phyloP scores from a whole-genome alignment of 2,888 invertebrate species.

The Melanchra persicariae region DNA sequence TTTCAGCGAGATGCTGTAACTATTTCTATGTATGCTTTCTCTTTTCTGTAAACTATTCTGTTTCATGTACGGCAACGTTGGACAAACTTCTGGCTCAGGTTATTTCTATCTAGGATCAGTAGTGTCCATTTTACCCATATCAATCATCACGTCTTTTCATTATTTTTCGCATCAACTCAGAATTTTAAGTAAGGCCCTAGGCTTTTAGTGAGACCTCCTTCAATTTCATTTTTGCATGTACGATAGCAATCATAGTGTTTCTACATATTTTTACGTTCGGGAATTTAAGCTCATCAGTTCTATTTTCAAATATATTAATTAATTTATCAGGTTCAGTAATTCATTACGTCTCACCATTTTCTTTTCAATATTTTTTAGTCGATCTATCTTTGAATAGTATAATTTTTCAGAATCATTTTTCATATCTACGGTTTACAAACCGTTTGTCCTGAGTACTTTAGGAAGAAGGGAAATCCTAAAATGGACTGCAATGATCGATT shows the following conservation, averaged over 20 bases:
- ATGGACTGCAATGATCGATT: not conserved
- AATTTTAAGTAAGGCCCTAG: conserved; percentile 22
- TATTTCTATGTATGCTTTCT: conserved; percentile 32
- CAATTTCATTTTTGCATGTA: conserved; percentile 47
- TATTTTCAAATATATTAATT: not conserved
- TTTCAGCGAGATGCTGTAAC: not conserved
- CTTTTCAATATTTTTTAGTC: not conserved
- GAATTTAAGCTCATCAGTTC: not conserved
- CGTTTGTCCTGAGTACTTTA: not conserved
- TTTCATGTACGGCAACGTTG: conserved; percentile 62
- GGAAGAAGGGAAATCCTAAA: conserved; percentile 1
- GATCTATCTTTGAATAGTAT: not conserved
- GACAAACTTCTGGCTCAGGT: conserved; percentile 61
- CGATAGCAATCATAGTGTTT: not conserved
- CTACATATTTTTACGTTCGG: not conserved
- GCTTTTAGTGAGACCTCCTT: conserved; percentile 24
- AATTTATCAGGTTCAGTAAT: not conserved
- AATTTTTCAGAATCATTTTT: conserved; percentile 18
- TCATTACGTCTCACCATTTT: not conserved
- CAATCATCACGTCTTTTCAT: conserved; percentile 15
- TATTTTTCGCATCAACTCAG: conserved; percentile 11
- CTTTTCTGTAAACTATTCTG: conserved; percentile 60
- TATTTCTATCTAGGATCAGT: conserved; percentile 48
- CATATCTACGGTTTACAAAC: not conserved
- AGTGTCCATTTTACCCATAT: conserved; percentile 38